Evolutionary conservation across 1,140 invertebrate species (phyloP), one percentile per base, ranked within the genome.

Genomic region (Drosophila albomicans): DNA sequence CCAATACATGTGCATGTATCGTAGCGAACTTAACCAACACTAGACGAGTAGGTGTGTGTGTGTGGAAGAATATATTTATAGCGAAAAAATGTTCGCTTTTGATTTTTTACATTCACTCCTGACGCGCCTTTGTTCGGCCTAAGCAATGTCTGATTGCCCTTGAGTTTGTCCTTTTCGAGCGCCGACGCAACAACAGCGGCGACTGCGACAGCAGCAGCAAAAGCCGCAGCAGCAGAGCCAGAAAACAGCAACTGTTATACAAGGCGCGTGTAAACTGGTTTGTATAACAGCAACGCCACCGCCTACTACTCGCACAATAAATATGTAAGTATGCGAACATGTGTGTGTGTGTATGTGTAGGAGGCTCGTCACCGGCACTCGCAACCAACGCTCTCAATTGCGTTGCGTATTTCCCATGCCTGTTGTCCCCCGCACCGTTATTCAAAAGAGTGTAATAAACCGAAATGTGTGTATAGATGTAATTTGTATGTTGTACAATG

Each of bases 121-220:
- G 67, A 56, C 66, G 59, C 45, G 49, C 64, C 70, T 80, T 67
- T 69, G 71, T 59, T 48, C 28, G 46, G 71, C 38, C 41, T 25
- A n/a, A 69, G 58, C 49, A 51, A 79, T 78, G 64, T 62, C 0
- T 48, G 46, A 77, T 76, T 86, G 82, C 82, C 82, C 82, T 86
- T 86, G 82, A 86, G 82, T 86, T 86, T 86, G 82, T 86, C 82
- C 82, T 86, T 86, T 86, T 86, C 66, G 30, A 86, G 75, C 79
- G 70, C 58, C 62, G 67, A 72, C 74, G 62, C 68, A 62, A 38
- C 57, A 73, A 72, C 66, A 46, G 35, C 48, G 20, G 20, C 38
- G 30, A 43, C 41, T 48, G 28, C 69, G 41, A 57, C 61, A 20
- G 59, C 51, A 15, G 62, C 49, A 48, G 15, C 62, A 32, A 45